Base-by-base conservation (phyloP, 2,113 vertebrate species). In the Sigmodon hispidus region DNA sequence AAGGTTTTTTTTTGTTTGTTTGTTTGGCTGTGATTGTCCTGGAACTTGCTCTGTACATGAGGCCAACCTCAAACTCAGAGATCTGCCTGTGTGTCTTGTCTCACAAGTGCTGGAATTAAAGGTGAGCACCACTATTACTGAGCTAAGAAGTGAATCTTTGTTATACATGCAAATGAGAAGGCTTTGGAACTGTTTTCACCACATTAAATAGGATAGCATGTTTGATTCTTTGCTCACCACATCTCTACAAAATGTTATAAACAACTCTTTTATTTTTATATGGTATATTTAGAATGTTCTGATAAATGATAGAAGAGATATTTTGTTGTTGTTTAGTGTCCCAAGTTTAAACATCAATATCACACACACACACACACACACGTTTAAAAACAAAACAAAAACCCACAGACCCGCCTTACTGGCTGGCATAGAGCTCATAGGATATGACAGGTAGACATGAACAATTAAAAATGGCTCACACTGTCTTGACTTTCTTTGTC, bases 161-260 rank as follows among this genome's bases (percentile, higher is more conserved):
- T 81, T 92, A 24, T 15, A 45, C 36, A 79, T 55, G 43, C 61
- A 17, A 63, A 55, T 48, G 40, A 76, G 91, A 89, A 52, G 21
- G 19, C 24, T 86, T 76, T 43, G 57, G 57, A 76, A 65, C 43
- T 81, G 8, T 69, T 95, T 79, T 96, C 77, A 80, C 57, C 79
- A 13, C 40, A 63, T 59, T 83, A 83, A 94, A 40, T 87, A 86
- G 88, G 50, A 13, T n/a, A 80, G 34, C 81, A 48, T 52, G 69
- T 65, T 83, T 87, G 52, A 65, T 87, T 69, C 87, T 90, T 34
- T 89, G 93, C 73, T 80, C 67, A 57, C 75, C 84, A 40, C 57
- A n/a, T 91, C 15, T 92, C 21, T 89, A 55, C 8, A 73, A 73
- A 9, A 34, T 85, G 48, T 92, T 80, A 50, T 69, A 86, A 94